phyloP scores from a whole-genome alignment of 2,797 vertebrate genomes.

The Brotula barbata region DNA sequence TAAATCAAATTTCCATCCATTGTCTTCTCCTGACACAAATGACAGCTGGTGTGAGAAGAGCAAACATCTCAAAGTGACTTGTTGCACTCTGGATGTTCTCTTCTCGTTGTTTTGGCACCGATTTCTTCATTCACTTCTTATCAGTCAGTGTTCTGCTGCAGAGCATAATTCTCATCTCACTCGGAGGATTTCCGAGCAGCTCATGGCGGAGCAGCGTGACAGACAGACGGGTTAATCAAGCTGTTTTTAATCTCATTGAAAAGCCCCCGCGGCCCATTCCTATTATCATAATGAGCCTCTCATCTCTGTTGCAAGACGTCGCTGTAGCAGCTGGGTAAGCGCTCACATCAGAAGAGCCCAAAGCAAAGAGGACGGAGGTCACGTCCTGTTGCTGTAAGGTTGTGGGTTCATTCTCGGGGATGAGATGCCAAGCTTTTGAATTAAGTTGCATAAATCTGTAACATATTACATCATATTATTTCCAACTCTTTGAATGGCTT shows the following conservation, averaged over 20 bases:
- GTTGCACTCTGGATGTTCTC: too few species aligned
- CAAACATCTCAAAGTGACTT: too few species aligned
- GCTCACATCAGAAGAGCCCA: constrained; percentile 3
- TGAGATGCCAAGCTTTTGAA: not conserved
- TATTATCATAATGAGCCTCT: constrained; percentile 48
- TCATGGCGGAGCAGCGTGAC: not conserved
- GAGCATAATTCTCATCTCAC: constrained; percentile 10
- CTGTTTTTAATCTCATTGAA: constrained; percentile 46
- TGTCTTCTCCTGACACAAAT: too few species aligned
- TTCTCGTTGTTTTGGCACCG: too few species aligned
- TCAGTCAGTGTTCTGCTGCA: too few species aligned
- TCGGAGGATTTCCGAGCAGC: constrained; percentile 4
- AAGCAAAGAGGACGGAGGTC: not conserved
- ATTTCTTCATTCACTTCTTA: too few species aligned
- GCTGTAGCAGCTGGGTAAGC: not conserved
- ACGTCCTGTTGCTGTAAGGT: constrained; percentile 26
- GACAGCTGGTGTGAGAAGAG: too few species aligned
- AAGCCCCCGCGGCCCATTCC: constrained; percentile 18
- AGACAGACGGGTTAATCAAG: constrained; percentile 43
- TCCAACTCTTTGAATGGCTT: not conserved
- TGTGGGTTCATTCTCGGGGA: not conserved
- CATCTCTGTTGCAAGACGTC: constrained; percentile 14
- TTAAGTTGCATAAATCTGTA: not conserved
- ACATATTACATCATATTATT: not conserved
- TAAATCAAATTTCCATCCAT: too few species aligned